Conservation (phyloP, 2,797 vertebrate genomes). For the Benthosema pterotum region DNA sequence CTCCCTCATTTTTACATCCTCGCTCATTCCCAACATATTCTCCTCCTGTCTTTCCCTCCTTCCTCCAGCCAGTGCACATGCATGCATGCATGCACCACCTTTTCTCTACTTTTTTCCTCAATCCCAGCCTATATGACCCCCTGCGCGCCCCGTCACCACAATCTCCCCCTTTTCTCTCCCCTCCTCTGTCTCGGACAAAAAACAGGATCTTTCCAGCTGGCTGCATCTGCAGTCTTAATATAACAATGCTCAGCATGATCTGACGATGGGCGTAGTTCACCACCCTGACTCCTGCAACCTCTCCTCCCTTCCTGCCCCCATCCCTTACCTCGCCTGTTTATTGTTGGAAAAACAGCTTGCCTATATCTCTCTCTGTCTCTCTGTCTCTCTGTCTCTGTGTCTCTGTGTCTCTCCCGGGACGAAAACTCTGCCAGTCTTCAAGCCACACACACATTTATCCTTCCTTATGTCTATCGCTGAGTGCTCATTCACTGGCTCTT, state of each 20-base stretch:
- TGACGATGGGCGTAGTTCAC: conserved; percentile 77
- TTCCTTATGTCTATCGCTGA: background rate
- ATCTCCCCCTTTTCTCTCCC: conserved; percentile 27
- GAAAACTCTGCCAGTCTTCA: conserved; percentile 6
- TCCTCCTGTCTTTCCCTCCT: background rate
- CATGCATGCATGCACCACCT: conserved; percentile 8
- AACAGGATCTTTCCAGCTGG: conserved; percentile 71
- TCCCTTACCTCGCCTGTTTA: background rate
- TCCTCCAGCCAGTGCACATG: background rate
- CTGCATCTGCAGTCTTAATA: conserved; percentile 73
- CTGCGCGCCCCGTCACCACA: conserved; percentile 28
- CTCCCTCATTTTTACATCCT: background rate
- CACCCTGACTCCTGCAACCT: conserved; percentile 10
- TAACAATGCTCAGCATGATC: conserved; percentile 80
- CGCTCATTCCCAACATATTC: background rate
- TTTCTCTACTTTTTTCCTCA: conserved; percentile 19
- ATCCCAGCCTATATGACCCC: conserved; percentile 35
- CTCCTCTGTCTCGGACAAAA: conserved; percentile 58
- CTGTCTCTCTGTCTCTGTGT: background rate
- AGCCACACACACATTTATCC: conserved; percentile 8
- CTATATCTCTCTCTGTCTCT: too few species aligned
- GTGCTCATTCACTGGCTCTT: background rate
- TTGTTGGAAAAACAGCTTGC: background rate
- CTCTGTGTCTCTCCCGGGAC: background rate
- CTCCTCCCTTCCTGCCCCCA: background rate